Conservation (phyloP, 2,888 invertebrate species). For the Nemotelus pantherinus region DNA sequence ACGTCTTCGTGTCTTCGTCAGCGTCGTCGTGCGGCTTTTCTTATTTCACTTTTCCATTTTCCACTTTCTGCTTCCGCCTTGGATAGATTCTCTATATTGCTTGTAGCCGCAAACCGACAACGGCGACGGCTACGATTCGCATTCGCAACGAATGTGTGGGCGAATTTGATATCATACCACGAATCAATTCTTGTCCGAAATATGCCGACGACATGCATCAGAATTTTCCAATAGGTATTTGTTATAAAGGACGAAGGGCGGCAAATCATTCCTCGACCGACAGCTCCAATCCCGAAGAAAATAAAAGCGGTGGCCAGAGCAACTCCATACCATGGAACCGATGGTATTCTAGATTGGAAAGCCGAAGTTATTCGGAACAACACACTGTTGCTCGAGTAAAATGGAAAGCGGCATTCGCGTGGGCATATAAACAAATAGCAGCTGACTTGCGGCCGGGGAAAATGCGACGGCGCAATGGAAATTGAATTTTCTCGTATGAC, state of each 20-base stretch:
- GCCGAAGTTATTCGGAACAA: neutral
- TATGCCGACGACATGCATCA: slow-evolving; percentile 13
- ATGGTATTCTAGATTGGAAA: slow-evolving; percentile 6
- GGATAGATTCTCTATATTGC: neutral
- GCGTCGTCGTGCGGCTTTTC: slow-evolving; percentile 40
- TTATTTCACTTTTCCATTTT: slow-evolving; percentile 42
- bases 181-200: slow-evolving; percentile 24
- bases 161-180: neutral
- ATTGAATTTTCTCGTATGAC: slow-evolving; percentile 18
- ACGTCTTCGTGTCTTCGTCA: slow-evolving; percentile 26
- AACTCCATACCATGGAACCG: too few species aligned
- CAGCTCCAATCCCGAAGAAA: slow-evolving; percentile 9
- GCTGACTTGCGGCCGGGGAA: slow-evolving; percentile 22
- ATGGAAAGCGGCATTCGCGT: slow-evolving; percentile 26
- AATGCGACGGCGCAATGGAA: slow-evolving; percentile 32
- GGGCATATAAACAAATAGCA: slow-evolving; percentile 37
- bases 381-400: slow-evolving; percentile 25
- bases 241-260: slow-evolving; percentile 1
- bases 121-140: neutral
- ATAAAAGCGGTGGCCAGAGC: neutral
- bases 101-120: slow-evolving; percentile 11
- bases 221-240: slow-evolving; percentile 22
- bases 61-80: slow-evolving; percentile 24
- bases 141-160: neutral
- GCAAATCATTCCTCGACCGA: slow-evolving; percentile 12